Percentiles rank a stretch among this genome's conserved stretches.
Evolutionary conservation across 2,113 vertebrate species (phyloP).

Genomic region (Axis porcinus): DNA sequence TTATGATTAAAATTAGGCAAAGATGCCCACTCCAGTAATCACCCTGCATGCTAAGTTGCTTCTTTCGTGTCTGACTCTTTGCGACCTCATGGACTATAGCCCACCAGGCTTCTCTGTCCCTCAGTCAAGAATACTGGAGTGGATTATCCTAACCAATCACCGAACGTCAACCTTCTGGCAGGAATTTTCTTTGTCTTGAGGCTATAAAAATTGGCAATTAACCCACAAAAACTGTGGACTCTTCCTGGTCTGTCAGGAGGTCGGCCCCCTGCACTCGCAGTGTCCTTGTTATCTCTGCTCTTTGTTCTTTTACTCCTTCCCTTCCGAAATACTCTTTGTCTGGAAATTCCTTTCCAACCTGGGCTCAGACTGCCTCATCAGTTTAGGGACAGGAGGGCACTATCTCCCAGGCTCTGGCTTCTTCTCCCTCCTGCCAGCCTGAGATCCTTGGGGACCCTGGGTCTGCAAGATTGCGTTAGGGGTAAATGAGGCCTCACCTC

Average conservation of each 20-base stretch:
- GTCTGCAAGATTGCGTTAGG: neutral
- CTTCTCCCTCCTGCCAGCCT: neutral
- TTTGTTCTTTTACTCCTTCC: neutral
- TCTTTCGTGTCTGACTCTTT: neutral
- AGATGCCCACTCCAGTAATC: neutral
- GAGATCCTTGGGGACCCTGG: neutral
- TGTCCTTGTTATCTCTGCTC: neutral
- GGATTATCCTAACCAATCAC: neutral
- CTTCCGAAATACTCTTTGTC: neutral
- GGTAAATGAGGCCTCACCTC: neutral
- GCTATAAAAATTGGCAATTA: neutral
- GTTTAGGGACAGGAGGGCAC: neutral
- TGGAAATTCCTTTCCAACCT: neutral
- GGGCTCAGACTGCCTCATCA: neutral
- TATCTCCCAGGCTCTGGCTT: neutral
- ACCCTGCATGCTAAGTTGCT: neutral
- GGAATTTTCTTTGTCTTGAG: neutral
- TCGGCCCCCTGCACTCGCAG: accelerated
- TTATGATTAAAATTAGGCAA: neutral
- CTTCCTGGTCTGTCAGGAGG: neutral
- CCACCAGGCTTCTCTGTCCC: neutral
- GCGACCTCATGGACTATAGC: neutral
- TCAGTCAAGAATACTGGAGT: neutral
- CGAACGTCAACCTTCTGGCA: neutral
- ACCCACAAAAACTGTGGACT: neutral